A percentile compares a stretch with the other conserved stretches of the same genome.
Conservation (phyloP, 30 jellyfish, hydroid and myxozoan genomes). For the Hydractinia echinata region DNA sequence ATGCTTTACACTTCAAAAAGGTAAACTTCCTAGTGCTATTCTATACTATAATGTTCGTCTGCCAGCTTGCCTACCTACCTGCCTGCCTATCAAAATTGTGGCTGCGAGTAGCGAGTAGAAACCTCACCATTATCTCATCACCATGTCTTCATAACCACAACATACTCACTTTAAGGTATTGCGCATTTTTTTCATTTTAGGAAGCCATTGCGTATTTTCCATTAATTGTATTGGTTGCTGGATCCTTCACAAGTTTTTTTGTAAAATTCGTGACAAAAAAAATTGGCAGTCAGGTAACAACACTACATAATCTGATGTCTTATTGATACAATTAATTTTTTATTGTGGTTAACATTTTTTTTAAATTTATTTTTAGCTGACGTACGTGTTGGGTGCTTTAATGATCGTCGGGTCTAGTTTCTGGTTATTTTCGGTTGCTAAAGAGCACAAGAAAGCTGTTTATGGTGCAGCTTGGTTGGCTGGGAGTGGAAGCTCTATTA, state of each 20-base stretch:
- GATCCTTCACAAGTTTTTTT: slow-evolving; percentile 56
- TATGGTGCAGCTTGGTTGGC: slow-evolving; percentile 66
- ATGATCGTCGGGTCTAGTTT: slow-evolving; percentile 52
- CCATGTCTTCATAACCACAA: no score
- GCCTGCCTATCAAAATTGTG: no score
- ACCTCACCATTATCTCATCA: no score
- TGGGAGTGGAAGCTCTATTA: slow-evolving; percentile 73
- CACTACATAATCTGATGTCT: background rate
- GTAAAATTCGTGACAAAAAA: slow-evolving; percentile 53
- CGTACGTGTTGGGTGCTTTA: slow-evolving; percentile 57
- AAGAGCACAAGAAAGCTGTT: slow-evolving; percentile 51
- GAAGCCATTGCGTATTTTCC: slow-evolving; percentile 97
- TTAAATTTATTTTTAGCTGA: slow-evolving; percentile 38
- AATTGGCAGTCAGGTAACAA: slow-evolving; percentile 70
- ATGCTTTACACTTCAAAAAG: slow-evolving; percentile 66
- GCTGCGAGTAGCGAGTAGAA: no score
- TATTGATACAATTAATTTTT: background rate
- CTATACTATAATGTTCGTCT: no score
- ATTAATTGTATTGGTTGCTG: slow-evolving; percentile 66
- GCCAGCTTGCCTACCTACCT: no score
- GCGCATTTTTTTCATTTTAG: slow-evolving; percentile 20
- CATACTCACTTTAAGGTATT: background rate
- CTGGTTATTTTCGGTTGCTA: slow-evolving; percentile 64
- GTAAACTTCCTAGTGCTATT: slow-evolving; percentile 17
- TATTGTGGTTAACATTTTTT: background rate